Percentiles rank a stretch among this genome's conserved stretches.
Conservation (phyloP, 2,888 invertebrate genomes). For the Chrysolina oricalcia region DNA sequence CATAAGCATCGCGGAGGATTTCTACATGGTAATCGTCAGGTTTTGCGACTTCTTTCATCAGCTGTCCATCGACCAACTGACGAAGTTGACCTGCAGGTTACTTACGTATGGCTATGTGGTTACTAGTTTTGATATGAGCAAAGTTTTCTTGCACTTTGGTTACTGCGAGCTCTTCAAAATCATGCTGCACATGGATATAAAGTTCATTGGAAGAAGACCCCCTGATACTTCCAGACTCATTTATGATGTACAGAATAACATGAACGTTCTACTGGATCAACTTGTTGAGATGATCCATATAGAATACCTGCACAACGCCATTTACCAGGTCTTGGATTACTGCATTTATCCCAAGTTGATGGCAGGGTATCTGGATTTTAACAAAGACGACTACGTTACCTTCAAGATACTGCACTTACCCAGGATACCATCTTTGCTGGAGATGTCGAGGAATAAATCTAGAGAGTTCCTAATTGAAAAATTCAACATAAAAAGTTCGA, state of each 20-base stretch:
- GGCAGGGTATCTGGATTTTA: constrained; percentile 46
- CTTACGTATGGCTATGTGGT: constrained; percentile 50
- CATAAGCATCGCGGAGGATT: constrained; percentile 52
- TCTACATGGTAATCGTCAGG: constrained; percentile 50
- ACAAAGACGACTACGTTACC: constrained; percentile 50
- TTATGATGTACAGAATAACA: constrained; percentile 48
- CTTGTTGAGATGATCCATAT: constrained; percentile 46
- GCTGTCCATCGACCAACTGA: constrained; percentile 49
- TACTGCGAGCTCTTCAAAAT: constrained; percentile 57
- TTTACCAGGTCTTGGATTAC: constrained; percentile 53
- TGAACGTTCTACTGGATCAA: constrained; percentile 44
- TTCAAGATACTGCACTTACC: constrained; percentile 50
- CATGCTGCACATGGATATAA: constrained; percentile 58
- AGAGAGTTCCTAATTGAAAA: constrained; percentile 56
- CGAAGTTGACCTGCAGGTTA: constrained; percentile 51
- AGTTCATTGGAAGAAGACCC: constrained; percentile 44
- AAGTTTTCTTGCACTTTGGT: constrained; percentile 55
- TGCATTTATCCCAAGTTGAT: constrained; percentile 52
- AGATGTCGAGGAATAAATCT: constrained; percentile 60
- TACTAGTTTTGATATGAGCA: constrained; percentile 52
- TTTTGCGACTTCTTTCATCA: constrained; percentile 51
- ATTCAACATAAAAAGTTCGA: constrained; percentile 50
- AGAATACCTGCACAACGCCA: constrained; percentile 51
- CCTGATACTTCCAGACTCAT: constrained; percentile 52
- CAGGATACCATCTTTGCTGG: constrained; percentile 59